These are phyloP conservation scores for Rhyzopertha dominica DNA, from an alignment of 1,140 invertebrate species.

Conservation along the genomic window DNA sequence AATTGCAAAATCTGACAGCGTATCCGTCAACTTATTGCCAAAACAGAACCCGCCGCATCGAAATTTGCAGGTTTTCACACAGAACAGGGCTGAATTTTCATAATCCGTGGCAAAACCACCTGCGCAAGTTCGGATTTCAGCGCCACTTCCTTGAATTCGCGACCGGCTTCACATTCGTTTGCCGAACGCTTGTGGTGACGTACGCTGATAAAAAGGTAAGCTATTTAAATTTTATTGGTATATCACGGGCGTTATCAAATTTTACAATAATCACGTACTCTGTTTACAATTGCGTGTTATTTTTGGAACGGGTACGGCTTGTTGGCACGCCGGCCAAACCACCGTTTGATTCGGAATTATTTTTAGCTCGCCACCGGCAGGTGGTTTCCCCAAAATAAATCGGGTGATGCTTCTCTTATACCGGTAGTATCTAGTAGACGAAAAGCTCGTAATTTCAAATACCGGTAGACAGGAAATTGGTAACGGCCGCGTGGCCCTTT, in stretches of 20 bases:
- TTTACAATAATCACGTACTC: slow-evolving; percentile 6
- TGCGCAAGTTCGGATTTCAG: slow-evolving; percentile 19
- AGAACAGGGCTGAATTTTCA: slow-evolving; percentile 24
- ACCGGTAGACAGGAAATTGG: too few relatives aligned
- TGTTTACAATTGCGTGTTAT: slow-evolving; percentile 3
- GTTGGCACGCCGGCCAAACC: not conserved
- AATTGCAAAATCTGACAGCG: not conserved
- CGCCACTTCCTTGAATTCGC: slow-evolving; percentile 28
- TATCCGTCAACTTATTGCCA: not conserved
- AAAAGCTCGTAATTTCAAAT: too few relatives aligned
- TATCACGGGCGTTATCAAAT: not conserved
- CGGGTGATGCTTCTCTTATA: too few relatives aligned
- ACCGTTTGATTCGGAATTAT: slow-evolving; percentile 2
- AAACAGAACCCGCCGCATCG: not conserved
- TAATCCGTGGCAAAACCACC: slow-evolving; percentile 23
- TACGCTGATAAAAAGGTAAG: slow-evolving; percentile 40
- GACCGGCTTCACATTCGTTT: slow-evolving; percentile 39
- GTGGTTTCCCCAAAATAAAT: slow-evolving; percentile 3
- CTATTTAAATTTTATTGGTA: slow-evolving; percentile 16
- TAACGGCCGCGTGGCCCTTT: not conserved
- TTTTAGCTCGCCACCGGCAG: slow-evolving; percentile 4
- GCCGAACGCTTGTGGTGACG: slow-evolving; percentile 39
- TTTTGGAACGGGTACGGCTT: not conserved
- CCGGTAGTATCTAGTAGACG: too few relatives aligned
- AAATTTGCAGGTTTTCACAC: slow-evolving; percentile 1